These are phyloP conservation scores for Megaceryle alcyon DNA, from an alignment of 2,797 vertebrate genomes.

Conservation along the genomic window DNA sequence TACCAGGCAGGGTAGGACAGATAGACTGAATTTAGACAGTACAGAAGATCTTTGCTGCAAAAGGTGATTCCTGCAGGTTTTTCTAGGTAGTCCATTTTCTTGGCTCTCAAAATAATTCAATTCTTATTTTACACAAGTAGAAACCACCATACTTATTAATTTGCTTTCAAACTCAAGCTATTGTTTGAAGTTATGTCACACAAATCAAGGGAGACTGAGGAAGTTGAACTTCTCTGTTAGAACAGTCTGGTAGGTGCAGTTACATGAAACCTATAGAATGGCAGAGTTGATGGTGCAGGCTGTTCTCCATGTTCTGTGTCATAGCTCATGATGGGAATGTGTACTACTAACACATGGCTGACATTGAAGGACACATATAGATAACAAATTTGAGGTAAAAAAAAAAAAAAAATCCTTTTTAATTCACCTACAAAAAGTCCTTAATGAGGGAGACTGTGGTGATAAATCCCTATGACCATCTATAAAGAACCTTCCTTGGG, in stretches of 20 bases:
- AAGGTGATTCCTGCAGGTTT: fast-evolving
- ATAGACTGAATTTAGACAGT: background rate
- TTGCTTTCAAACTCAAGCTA: background rate
- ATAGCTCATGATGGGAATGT: background rate
- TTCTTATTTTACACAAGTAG: background rate
- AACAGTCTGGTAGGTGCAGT: background rate
- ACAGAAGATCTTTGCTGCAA: background rate
- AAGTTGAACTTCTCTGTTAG: background rate
- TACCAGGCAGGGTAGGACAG: background rate
- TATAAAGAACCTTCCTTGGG: background rate
- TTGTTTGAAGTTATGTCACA: background rate
- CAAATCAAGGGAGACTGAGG: background rate
- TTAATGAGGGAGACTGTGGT: background rate
- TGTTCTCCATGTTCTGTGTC: background rate
- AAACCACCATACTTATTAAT: background rate
- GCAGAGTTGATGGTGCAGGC: background rate
- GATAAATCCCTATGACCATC: background rate
- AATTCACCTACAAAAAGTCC: background rate
- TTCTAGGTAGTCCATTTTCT: background rate
- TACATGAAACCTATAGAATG: background rate
- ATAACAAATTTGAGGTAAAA: background rate
- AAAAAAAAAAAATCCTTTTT: background rate
- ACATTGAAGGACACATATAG: background rate
- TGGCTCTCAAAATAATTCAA: background rate
- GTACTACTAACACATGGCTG: background rate